Evolutionary conservation across 2,113 vertebrate species (phyloP).

Genomic region (Gadus chalcogrammus): DNA sequence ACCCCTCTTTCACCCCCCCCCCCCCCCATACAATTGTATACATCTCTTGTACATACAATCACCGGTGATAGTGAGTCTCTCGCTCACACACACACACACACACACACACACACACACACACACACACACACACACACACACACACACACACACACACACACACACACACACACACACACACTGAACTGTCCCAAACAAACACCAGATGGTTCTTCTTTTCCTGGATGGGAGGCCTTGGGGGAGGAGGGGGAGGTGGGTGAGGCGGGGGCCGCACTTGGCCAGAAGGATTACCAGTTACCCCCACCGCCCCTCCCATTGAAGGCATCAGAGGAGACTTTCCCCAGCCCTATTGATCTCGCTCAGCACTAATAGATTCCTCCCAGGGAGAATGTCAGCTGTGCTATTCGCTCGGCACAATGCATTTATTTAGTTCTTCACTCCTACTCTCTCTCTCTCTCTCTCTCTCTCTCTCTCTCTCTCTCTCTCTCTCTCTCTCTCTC

Average conservation of each 20-base stretch:
- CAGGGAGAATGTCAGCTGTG: neutral
- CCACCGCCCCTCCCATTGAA: conserved; percentile 13
- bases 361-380: conserved; percentile 5
- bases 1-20: no score
- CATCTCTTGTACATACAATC: neutral
- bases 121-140: conserved; percentile 25
- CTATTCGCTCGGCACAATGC: conserved; percentile 8
- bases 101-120: conserved; percentile 18
- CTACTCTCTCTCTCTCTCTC: no score
- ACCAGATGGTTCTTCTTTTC: conserved; percentile 75
- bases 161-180: conserved; percentile 48
- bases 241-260: conserved; percentile 51
- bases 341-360: neutral
- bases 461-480: no score
- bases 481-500: no score
- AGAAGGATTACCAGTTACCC: conserved; percentile 56
- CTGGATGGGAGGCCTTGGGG: conserved; percentile 67
- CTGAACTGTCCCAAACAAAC: conserved; percentile 70
- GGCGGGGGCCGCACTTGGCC: conserved; percentile 52
- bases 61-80: conserved; percentile 6
- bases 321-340: conserved; percentile 44
- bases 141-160: conserved; percentile 22
- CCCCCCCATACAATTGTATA: no score
- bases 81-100: conserved; percentile 10
- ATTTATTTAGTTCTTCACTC: neutral